Evolutionary conservation across 2,888 invertebrate species (phyloP).

Genomic region (Epinotia ramella): DNA sequence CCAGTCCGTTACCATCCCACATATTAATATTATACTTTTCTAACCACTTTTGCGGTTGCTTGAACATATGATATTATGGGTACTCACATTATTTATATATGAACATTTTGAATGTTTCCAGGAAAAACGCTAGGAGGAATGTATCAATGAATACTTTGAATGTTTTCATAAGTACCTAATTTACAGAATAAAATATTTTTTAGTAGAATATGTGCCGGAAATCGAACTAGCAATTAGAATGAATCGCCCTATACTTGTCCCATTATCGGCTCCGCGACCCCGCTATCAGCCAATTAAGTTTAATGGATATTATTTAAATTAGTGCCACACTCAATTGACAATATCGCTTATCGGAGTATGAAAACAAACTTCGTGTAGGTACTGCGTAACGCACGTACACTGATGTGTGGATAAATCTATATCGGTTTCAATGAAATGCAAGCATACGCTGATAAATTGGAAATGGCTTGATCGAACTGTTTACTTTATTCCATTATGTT

Average conservation of each 20-base stretch:
- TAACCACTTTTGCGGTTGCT: too few species aligned
- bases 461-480: too few species aligned
- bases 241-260: slow-evolving; percentile 29
- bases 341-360: slow-evolving; percentile 55
- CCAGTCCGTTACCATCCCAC: too few species aligned
- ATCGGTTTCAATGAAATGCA: not conserved
- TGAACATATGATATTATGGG: too few species aligned
- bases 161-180: too few species aligned
- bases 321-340: slow-evolving; percentile 75
- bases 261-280: slow-evolving; percentile 60
- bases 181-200: not conserved
- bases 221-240: slow-evolving; percentile 7
- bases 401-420: not conserved
- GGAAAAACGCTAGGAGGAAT: too few species aligned
- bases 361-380: slow-evolving; percentile 27
- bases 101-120: too few species aligned
- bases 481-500: too few species aligned
- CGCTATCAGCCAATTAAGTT: slow-evolving; percentile 81
- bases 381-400: slow-evolving; percentile 10
- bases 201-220: not conserved
- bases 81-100: too few species aligned
- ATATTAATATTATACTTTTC: too few species aligned
- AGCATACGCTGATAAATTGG: not conserved
- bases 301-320: slow-evolving; percentile 83
- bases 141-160: too few species aligned